Percentiles rank a stretch among this genome's conserved stretches.
Evolutionary conservation across 1,140 invertebrate species (phyloP).

Genomic region (Ceratitis capitata): DNA sequence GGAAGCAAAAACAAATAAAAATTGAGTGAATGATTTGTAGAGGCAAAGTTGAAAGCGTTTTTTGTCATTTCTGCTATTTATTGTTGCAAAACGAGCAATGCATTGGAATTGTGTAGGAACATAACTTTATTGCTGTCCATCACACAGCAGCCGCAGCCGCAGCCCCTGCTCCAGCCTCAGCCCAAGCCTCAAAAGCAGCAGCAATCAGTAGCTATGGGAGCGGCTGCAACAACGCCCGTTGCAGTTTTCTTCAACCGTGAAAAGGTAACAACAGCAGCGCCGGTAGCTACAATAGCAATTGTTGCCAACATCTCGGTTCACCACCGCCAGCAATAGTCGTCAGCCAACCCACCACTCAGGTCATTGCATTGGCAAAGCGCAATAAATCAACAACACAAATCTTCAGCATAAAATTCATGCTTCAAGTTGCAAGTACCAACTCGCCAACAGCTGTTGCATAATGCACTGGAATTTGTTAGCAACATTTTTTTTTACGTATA

Average conservation of each 20-base stretch:
- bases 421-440: neutral
- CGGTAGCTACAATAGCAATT: neutral
- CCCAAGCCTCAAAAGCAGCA: too few species aligned
- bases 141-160: neutral
- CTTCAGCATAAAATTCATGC: neutral
- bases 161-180: too few species aligned
- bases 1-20: neutral
- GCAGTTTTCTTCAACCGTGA: neutral
- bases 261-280: neutral
- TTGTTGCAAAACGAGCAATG: neutral
- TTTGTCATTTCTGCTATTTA: constrained; percentile 11
- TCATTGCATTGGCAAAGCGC: neutral
- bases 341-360: neutral
- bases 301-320: neutral
- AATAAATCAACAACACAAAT: constrained; percentile 37
- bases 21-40: constrained; percentile 8
- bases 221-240: neutral
- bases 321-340: neutral
- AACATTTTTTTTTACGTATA: neutral
- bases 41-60: neutral
- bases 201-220: neutral
- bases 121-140: constrained; percentile 19
- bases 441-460: constrained; percentile 33
- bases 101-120: neutral
- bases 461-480: constrained; percentile 15